Base-by-base conservation (phyloP, 2,888 invertebrate genomes). In the Thecophora atra region DNA sequence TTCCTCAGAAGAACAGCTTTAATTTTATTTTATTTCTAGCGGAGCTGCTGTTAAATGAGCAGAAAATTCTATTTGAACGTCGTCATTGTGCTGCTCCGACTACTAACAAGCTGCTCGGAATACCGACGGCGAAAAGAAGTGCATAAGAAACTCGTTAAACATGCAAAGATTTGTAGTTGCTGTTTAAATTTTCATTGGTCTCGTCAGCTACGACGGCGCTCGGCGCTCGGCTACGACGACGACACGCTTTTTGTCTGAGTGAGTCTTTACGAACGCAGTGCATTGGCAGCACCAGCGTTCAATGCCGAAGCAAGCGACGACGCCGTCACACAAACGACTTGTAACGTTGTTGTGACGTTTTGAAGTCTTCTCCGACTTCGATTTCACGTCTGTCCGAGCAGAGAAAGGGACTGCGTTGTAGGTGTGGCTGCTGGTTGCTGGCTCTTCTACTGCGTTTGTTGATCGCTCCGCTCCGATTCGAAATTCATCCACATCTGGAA, bases 41-140 rank as follows among this genome's bases (percentile, higher is more conserved):
- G 58, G 66, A 71, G 66, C 66, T 58, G 60, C 71, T 47, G 66
- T 66, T 71, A 71, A 71, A 71, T 71, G 60, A 71, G 71, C 66
- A 66, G 66, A 71, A 71, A 71, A 71, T 66, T 66, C 51, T 51
- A 30, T 71, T 71, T 66, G 52, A 71, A 37, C 51, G 28, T 52
- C 51, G 24, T 11, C 19, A 11, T 21, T 21, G 5, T 21, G 54
- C 54, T 21, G 19, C n/a, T 11, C 15, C n/a, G 19, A n/a, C 54
- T 2, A 2, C 11, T 21, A 54, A 19, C 54, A 37, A 54, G 54
- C 52, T 21, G 24, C 4, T n/a, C 28, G 1, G n/a, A 65, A 51
- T 3, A 58, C 19, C 37, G 19, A 15, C 51, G 60, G 26, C 60
- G 42, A 69, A 60, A 42, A 69, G 51, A 47, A 62, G n/a, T 28